Base-by-base conservation (phyloP, 2,888 invertebrate genomes). In the Candidula unifasciata region DNA sequence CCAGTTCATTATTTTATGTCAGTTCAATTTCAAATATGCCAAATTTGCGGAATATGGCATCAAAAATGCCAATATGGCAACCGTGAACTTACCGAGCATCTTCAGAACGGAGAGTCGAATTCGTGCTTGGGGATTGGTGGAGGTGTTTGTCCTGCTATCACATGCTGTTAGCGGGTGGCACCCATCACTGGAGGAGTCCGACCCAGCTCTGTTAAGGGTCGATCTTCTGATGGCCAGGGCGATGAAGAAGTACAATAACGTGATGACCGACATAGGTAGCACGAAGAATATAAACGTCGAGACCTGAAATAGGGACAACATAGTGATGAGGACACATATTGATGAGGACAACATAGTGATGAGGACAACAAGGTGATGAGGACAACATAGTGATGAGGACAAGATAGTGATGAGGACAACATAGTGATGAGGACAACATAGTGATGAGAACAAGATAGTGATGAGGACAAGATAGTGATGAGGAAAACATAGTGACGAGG, bases 201-300 rank as follows among this genome's bases (percentile, higher is more conserved):
- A 89, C 8, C 88, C 89, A 0, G 87, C 87, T n/a, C 90, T 78
- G 60, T 87, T 87, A 6, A 89, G 80, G 8, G 88, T 88, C 3
- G 91, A 91, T 77, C 88, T 86, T 57, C 89, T 85, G n/a, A 93
- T 91, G 37, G 92, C 91, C 10, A 93, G 83, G 0, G 93, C 94
- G 79, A 94, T 94, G 52, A 93, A 86, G 24, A 92, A 90, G 92
- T 97, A 97, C 86, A 97, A 94, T 87, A 97, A 96, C 57, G 95
- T 96, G 92, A 97, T 97, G 86, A 97, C 95, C 57, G 96, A 96
- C 97, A 97, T 97, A 2, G 97, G 97, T 71, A 96, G 95, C 66
- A 97, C 95, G 93, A 97, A 97, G 94, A 97, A 97, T 90, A 97
- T 94, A 92, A 95, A 93, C 0, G 96, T 96, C 66, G 97, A 97